These are phyloP conservation scores for Plagodis pulveraria DNA, from an alignment of 2,888 invertebrate species.

Conservation along the genomic window DNA sequence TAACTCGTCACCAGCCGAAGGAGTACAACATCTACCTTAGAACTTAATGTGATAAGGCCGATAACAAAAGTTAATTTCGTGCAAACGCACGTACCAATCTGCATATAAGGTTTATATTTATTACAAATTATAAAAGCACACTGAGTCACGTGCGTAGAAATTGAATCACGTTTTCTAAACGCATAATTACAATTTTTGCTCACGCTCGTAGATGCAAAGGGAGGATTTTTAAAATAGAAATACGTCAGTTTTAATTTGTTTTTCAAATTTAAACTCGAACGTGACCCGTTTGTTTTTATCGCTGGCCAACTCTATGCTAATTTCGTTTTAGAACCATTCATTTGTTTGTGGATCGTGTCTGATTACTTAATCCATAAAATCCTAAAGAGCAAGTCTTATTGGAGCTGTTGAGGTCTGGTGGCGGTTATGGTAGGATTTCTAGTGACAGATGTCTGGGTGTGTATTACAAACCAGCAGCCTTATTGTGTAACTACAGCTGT, in stretches of 20 bases:
- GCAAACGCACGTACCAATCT: conserved; percentile 5
- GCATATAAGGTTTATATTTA: conserved; percentile 51
- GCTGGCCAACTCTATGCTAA: conserved; percentile 17
- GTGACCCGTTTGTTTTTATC: conserved; percentile 52
- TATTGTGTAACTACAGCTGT: no score
- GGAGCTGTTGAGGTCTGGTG: no score
- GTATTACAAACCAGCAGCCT: no score
- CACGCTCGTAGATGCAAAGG: conserved; percentile 57
- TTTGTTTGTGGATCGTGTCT: conserved; percentile 3
- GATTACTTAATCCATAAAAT: no score
- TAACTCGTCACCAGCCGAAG: no score
- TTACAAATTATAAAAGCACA: conserved; percentile 45
- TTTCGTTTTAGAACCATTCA: conserved; percentile 17
- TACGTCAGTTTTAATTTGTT: conserved; percentile 62
- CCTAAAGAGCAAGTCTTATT: no score
- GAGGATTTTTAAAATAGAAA: conserved; percentile 44
- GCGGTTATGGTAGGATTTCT: no score
- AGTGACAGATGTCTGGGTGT: no score
- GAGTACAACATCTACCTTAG: no score
- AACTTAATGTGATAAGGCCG: no score
- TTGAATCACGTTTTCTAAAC: conserved; percentile 76
- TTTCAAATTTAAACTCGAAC: conserved; percentile 65
- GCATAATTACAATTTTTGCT: conserved; percentile 70
- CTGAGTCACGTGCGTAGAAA: conserved; percentile 70
- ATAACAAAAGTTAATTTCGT: no score